These are phyloP conservation scores for Caenorhabditis becei DNA, from an alignment of 2,888 invertebrate species.

Conservation along the genomic window DNA sequence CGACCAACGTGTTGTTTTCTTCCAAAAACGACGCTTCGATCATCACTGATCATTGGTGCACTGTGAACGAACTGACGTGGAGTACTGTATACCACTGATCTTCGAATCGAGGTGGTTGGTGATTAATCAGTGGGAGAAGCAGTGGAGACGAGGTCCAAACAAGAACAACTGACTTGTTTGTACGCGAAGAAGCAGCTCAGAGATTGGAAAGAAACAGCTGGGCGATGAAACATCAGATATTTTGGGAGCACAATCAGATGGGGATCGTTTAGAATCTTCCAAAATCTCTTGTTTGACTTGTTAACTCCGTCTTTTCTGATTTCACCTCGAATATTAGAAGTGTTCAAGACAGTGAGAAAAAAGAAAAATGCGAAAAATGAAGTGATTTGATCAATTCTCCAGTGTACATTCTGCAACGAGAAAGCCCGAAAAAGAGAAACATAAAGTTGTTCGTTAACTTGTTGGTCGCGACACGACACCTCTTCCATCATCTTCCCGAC, in stretches of 20 bases:
- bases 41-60: slow-evolving; percentile 52
- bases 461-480: background rate
- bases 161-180: slow-evolving; percentile 50
- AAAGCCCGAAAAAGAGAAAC: too few species aligned
- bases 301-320: too few species aligned
- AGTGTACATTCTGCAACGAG: too few species aligned
- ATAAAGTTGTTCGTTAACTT: too few species aligned
- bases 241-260: too few species aligned
- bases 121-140: slow-evolving; percentile 34
- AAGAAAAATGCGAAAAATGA: too few species aligned
- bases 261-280: background rate
- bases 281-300: too few species aligned
- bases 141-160: slow-evolving; percentile 4
- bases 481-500: slow-evolving; percentile 2
- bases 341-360: too few species aligned
- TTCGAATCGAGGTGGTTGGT: slow-evolving; percentile 27
- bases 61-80: slow-evolving; percentile 4
- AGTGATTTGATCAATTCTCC: too few species aligned
- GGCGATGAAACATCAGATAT: slow-evolving; percentile 1
- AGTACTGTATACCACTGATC: slow-evolving; percentile 28
- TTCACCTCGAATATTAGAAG: too few species aligned
- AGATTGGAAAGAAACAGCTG: slow-evolving; percentile 45
- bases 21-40: slow-evolving; percentile 16
- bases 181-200: slow-evolving; percentile 35
- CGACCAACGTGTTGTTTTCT: slow-evolving; percentile 39